These are phyloP conservation scores for Bedellia somnulentella DNA, from an alignment of 2,888 invertebrate genomes.

Conservation along the genomic window DNA sequence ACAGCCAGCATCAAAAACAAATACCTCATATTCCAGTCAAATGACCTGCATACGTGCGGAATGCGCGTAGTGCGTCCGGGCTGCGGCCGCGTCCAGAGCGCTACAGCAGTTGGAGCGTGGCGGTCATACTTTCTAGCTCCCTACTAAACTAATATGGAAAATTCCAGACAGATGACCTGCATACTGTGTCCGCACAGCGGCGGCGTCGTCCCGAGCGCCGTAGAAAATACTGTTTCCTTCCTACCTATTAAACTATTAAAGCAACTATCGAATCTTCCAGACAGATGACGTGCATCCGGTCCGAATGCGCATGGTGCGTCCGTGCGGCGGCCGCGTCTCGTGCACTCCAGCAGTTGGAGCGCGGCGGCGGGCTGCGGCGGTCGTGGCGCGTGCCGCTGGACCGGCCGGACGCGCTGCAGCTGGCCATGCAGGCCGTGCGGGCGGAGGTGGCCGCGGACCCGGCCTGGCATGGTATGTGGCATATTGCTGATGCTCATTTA, in stretches of 20 bases:
- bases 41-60: slow-evolving; percentile 25
- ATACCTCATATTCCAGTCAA: too few relatives aligned
- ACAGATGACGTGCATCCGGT: slow-evolving; percentile 22
- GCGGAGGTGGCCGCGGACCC: slow-evolving; percentile 70
- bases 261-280: too few relatives aligned
- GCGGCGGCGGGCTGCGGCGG: slow-evolving; percentile 78
- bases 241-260: too few relatives aligned
- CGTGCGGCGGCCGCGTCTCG: slow-evolving; percentile 79
- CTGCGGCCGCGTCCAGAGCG: slow-evolving; percentile 81
- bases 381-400: slow-evolving; percentile 73
- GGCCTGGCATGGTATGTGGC: slow-evolving; percentile 71
- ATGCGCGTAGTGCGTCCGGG: slow-evolving; percentile 70
- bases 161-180: too few relatives aligned
- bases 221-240: too few relatives aligned
- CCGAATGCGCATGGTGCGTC: slow-evolving; percentile 67
- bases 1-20: too few relatives aligned
- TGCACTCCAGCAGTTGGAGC: slow-evolving; percentile 71
- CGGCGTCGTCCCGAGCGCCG: too few relatives aligned
- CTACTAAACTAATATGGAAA: too few relatives aligned
- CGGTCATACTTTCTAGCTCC: too few relatives aligned
- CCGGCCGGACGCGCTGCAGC: slow-evolving; percentile 88
- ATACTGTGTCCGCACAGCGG: too few relatives aligned
- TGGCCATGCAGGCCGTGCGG: slow-evolving; percentile 71
- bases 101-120: slow-evolving; percentile 73
- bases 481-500: too few relatives aligned